These are phyloP conservation scores for Glossophaga mutica DNA, from an alignment of 2,797 vertebrate species.

Conservation along the genomic window DNA sequence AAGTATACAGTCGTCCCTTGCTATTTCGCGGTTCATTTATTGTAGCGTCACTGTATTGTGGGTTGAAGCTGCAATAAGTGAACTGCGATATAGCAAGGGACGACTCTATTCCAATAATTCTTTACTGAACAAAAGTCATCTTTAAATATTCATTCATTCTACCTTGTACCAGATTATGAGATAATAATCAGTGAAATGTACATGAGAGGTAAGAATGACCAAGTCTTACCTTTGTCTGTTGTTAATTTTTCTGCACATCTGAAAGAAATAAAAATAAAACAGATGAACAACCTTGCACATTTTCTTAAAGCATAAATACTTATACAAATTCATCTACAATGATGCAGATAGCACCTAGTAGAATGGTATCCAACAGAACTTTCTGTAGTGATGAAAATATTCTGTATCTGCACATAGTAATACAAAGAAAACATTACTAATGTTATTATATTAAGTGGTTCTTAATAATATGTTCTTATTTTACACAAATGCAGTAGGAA, in stretches of 20 bases:
- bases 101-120: background rate
- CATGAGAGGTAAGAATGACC: background rate
- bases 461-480: background rate
- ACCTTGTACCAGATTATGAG: background rate
- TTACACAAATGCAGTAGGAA: conserved; percentile 4
- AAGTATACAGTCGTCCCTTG: too few relatives aligned
- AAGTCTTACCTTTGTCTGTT: conserved; percentile 82
- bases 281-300: background rate
- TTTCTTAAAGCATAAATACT: conserved; percentile 30
- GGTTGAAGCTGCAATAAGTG: too few relatives aligned
- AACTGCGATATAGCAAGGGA: too few relatives aligned
- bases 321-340: background rate
- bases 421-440: background rate
- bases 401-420: background rate
- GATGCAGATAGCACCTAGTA: background rate
- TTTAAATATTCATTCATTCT: background rate
- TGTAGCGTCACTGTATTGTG: too few relatives aligned
- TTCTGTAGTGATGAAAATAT: background rate
- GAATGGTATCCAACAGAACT: background rate
- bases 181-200: background rate
- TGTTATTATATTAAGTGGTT: background rate
- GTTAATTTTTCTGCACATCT: conserved; percentile 80
- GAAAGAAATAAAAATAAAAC: conserved; percentile 69
- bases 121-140: background rate
- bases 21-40: too few relatives aligned